phyloP scores from a whole-genome alignment of 2,888 invertebrate species.

The Melanostoma mellinum region DNA sequence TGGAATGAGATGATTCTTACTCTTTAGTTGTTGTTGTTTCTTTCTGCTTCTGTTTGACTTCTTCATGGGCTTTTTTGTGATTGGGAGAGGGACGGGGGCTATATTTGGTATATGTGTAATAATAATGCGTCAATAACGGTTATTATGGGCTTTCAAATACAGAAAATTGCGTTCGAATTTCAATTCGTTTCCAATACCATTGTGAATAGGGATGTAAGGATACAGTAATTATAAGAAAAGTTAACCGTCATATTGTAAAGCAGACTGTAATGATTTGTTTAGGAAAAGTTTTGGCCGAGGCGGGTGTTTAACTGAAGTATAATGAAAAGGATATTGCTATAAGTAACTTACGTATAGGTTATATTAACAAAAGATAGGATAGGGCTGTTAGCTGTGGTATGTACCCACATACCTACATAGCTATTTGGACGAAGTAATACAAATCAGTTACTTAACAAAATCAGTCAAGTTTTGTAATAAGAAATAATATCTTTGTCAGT shows the following conservation, averaged over 20 bases:
- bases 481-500: no score
- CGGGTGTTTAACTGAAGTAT: neutral
- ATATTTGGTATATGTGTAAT: constrained; percentile 31
- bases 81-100: neutral
- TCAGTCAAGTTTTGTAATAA: no score
- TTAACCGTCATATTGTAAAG: constrained; percentile 31
- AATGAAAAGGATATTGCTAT: neutral
- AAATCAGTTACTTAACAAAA: no score
- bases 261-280: constrained; percentile 49
- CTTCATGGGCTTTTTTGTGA: neutral
- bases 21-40: constrained; percentile 7
- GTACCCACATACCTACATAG: no score
- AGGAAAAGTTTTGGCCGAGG: neutral
- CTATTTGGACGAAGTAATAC: no score
- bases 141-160: constrained; percentile 69
- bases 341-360: no score
- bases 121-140: constrained; percentile 72
- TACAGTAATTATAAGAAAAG: constrained; percentile 49
- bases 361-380: no score
- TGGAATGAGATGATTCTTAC: constrained; percentile 32
- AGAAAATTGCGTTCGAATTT: constrained; percentile 63
- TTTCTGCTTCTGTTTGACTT: neutral
- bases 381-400: no score
- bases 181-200: constrained; percentile 62
- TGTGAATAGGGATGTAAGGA: constrained; percentile 8